A percentile compares a stretch with the other conserved stretches of the same genome.
These are phyloP conservation scores for Maconellicoccus hirsutus DNA, from an alignment of 1,140 invertebrate genomes.

Conservation along the genomic window DNA sequence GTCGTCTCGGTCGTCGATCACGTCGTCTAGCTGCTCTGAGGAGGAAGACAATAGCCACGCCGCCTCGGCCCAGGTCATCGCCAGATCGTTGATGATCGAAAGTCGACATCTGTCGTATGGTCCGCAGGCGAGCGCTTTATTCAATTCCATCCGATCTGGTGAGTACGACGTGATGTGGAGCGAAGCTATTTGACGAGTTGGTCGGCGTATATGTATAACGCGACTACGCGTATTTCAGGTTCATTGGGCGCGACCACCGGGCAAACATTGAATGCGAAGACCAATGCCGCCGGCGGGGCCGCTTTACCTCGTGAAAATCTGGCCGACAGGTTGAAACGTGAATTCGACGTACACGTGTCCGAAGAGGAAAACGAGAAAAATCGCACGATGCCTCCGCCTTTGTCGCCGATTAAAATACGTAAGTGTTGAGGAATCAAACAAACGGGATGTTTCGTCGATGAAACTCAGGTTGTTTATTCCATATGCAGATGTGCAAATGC, in stretches of 20 bases:
- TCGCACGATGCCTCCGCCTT: not conserved
- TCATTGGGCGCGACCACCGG: not conserved
- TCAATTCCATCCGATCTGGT: conserved; percentile 12
- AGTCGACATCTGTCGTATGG: not conserved
- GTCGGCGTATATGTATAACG: too few species aligned
- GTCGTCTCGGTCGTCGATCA: not conserved
- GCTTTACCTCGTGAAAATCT: conserved; percentile 11
- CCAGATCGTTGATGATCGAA: conserved; percentile 6
- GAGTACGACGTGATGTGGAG: not conserved
- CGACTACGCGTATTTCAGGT: too few species aligned
- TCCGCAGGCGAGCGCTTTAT: conserved; percentile 3
- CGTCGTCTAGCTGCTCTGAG: conserved; percentile 11
- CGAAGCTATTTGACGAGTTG: not conserved
- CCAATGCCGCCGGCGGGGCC: not conserved
- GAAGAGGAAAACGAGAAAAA: conserved; percentile 10
- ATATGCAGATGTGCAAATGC: too few species aligned
- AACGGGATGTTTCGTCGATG: not conserved
- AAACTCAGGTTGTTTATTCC: too few species aligned
- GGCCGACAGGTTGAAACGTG: conserved; percentile 10
- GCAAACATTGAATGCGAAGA: not conserved
- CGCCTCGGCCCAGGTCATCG: conserved; percentile 6
- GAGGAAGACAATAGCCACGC: conserved; percentile 12
- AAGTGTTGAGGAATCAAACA: not conserved
- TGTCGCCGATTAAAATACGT: conserved; percentile 7
- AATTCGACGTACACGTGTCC: conserved; percentile 12